Conservation (phyloP, 2,113 vertebrate genomes). For the Ctenodactylus gundi region DNA sequence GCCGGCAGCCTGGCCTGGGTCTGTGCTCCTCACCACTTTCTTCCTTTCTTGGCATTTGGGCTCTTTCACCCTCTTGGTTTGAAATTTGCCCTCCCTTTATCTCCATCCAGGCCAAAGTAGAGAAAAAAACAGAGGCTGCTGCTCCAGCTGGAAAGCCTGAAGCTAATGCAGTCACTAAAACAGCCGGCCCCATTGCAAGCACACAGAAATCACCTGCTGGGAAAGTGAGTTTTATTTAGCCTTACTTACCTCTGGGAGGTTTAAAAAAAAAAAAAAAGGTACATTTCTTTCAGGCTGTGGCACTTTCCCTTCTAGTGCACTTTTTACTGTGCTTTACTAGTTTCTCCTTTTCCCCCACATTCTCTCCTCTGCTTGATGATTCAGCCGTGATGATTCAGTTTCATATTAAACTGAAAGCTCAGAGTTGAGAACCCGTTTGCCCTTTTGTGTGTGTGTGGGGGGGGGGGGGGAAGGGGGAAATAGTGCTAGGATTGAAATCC, state of each 20-base stretch:
- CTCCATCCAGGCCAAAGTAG: slow-evolving; percentile 88
- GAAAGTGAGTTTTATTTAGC: slow-evolving; percentile 88
- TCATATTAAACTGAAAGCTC: background rate
- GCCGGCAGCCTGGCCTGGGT: background rate
- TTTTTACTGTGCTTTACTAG: slow-evolving; percentile 67
- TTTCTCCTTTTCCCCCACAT: slow-evolving; percentile 61
- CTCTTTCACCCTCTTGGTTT: slow-evolving; percentile 68
- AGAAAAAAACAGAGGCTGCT: slow-evolving; percentile 84
- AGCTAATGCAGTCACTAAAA: slow-evolving; percentile 79
- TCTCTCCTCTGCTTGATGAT: background rate
- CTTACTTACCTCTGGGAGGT: slow-evolving; percentile 77
- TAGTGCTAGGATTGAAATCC: background rate
- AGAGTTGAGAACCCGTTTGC: background rate
- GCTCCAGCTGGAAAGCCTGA: slow-evolving; percentile 83
- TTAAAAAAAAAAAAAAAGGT: slow-evolving; percentile 64
- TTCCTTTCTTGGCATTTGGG: slow-evolving; percentile 21
- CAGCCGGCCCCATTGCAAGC: slow-evolving; percentile 80
- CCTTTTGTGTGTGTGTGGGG: background rate
- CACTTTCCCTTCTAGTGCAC: slow-evolving; percentile 54
- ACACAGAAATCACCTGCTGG: slow-evolving; percentile 85
- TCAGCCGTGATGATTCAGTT: background rate
- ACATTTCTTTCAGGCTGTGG: slow-evolving; percentile 56
- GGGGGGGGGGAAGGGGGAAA: background rate
- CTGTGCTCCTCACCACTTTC: background rate
- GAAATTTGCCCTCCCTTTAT: slow-evolving; percentile 82